Base-by-base conservation (phyloP, 2,888 invertebrate species). In the Germaria angustata region DNA sequence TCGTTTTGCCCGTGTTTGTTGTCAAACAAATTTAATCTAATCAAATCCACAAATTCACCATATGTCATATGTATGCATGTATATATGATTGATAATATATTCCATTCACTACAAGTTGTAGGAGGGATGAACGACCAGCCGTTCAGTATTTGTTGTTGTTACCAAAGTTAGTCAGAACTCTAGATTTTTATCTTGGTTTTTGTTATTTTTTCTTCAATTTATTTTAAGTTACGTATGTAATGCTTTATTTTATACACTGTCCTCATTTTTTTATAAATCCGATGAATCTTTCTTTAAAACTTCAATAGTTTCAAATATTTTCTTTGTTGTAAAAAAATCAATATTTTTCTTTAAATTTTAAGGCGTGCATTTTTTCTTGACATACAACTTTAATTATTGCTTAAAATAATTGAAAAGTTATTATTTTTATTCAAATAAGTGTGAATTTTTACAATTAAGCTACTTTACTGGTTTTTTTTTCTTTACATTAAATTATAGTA, bases 251-350 rank as follows among this genome's bases (percentile, higher is more conserved):
- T 4, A 20, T 1, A 11, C 46, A 24, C 49, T 41, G 1, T 20
- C 13, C 34, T 34, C 44, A 55, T 76, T 36, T 71, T 59, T 4
- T 36, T 24, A n/a, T 13, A 15, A 17, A 22, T 22, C 11, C 41
- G 8, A 28, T 9, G 11, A 20, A 28, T 41, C 7, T 32, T 22
- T 9, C 20, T 24, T 11, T 34, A 22, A 28, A 15, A 36, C 6
- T 39, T 8, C 13, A 7, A 15, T 22, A 34, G 22, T 65, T 39
- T 22, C 8, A 7, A 15, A 39, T 9, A 28, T 51, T 36, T 49
- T 41, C 28, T 63, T 55, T 71, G 36, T 80, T 44, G 9, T 36
- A 34, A 41, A 49, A 83, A 80, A 82, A 82, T 82, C 82, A 71
- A 82, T 82, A 77, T 22, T 53, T 69, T 49, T 57, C n/a, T 17